phyloP scores from a whole-genome alignment of 64 coral and sea anemone species.

The Acropora yongei region DNA sequence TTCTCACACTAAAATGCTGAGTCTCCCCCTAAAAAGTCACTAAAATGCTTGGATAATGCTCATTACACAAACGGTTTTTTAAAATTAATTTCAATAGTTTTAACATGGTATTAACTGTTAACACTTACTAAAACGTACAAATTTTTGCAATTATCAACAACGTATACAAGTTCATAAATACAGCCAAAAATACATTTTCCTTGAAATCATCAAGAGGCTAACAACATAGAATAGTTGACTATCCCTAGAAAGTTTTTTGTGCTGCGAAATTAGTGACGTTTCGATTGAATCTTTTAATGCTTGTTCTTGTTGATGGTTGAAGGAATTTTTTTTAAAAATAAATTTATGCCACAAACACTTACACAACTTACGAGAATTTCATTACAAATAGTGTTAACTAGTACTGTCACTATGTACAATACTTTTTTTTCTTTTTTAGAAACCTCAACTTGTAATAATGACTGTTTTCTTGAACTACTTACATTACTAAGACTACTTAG shows the following conservation, averaged over 20 bases:
- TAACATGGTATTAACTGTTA: constrained; percentile 9
- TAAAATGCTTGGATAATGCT: constrained; percentile 59
- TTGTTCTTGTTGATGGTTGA: constrained; percentile 14
- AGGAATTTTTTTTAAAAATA: not conserved
- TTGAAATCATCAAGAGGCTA: not conserved
- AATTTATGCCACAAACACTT: too few relatives aligned
- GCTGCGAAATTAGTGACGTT: constrained; percentile 44
- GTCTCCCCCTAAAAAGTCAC: constrained; percentile 42
- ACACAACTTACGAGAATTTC: too few relatives aligned
- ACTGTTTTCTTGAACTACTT: too few relatives aligned
- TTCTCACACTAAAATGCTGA: constrained; percentile 54
- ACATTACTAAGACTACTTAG: too few relatives aligned
- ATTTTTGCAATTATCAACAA: not conserved
- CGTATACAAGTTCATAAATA: constrained; percentile 3
- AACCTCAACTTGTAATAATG: too few relatives aligned
- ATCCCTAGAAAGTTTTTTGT: constrained; percentile 4
- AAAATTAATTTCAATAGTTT: constrained; percentile 30
- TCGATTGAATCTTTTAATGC: not conserved
- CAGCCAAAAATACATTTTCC: not conserved
- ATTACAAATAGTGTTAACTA: too few relatives aligned
- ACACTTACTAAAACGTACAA: not conserved
- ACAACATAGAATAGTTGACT: not conserved
- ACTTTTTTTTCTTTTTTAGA: too few relatives aligned
- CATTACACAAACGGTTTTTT: constrained; percentile 41
- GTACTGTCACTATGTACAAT: too few relatives aligned